Percentiles rank a stretch among this genome's conserved stretches.
These are phyloP conservation scores for Spisula solida DNA, from an alignment of 2,888 invertebrate species.

Conservation along the genomic window DNA sequence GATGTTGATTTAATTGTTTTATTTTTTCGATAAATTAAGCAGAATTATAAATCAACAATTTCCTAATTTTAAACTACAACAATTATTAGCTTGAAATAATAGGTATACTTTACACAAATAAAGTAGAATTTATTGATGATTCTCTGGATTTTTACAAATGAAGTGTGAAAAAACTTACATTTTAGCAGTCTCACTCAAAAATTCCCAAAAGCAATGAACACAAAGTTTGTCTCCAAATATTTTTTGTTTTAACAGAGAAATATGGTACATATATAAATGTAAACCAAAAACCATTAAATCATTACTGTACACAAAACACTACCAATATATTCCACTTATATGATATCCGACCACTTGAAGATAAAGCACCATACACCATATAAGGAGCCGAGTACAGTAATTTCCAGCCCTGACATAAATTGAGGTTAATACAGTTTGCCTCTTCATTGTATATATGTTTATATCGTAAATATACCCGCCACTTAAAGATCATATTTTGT, in stretches of 20 bases:
- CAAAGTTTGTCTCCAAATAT: not conserved
- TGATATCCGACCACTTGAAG: slow-evolving; percentile 33
- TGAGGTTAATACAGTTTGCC: slow-evolving; percentile 48
- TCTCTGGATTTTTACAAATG: not conserved
- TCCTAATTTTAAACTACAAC: too few species aligned
- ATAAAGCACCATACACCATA: slow-evolving; percentile 34
- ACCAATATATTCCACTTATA: slow-evolving; percentile 40
- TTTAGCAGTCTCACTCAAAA: not conserved
- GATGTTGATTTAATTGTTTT: too few species aligned
- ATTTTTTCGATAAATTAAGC: too few species aligned
- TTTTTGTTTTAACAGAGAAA: not conserved
- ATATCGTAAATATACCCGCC: slow-evolving; percentile 29
- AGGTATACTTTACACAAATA: too few species aligned
- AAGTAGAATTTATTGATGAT: too few species aligned
- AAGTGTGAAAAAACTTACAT: not conserved
- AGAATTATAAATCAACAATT: too few species aligned
- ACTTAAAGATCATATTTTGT: slow-evolving; percentile 30
- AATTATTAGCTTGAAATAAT: too few species aligned
- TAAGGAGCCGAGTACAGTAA: slow-evolving; percentile 19
- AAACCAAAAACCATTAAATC: slow-evolving; percentile 21
- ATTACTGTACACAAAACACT: slow-evolving; percentile 30
- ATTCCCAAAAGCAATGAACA: not conserved
- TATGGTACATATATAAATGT: not conserved
- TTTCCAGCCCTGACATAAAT: slow-evolving; percentile 48
- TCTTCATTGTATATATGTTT: slow-evolving; percentile 33